Percentiles rank a stretch among this genome's conserved stretches.
phyloP scores from a whole-genome alignment of 2,888 invertebrate genomes.

The Fragum fragum region DNA sequence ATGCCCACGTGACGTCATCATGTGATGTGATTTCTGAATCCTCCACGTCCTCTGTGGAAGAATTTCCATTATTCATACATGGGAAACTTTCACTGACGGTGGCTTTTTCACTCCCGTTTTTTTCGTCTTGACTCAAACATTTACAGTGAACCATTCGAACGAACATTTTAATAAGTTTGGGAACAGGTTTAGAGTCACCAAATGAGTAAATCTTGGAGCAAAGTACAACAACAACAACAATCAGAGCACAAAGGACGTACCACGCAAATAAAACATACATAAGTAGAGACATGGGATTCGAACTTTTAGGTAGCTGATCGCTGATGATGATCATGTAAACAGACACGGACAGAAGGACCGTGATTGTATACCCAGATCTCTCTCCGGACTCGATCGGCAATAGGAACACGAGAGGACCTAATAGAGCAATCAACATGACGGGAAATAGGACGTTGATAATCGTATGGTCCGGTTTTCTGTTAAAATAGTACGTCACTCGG shows the following conservation, averaged over 20 bases:
- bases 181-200: slow-evolving; percentile 11
- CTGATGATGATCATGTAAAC: slow-evolving; percentile 8
- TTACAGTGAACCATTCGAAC: background rate
- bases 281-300: slow-evolving; percentile 6
- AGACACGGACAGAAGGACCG: background rate
- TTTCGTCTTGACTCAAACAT: background rate
- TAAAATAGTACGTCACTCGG: slow-evolving; percentile 9
- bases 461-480: slow-evolving; percentile 7
- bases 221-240: slow-evolving; percentile 6
- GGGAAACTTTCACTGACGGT: background rate
- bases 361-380: background rate
- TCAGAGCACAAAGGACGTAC: slow-evolving; percentile 5
- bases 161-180: background rate
- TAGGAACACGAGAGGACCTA: background rate
- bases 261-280: slow-evolving; percentile 13
- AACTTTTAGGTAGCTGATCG: background rate
- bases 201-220: slow-evolving; percentile 13
- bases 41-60: background rate
- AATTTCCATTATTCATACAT: background rate
- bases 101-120: background rate
- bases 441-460: slow-evolving; percentile 3
- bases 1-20: slow-evolving; percentile 9
- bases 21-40: background rate
- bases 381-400: background rate
- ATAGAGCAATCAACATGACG: background rate